Conservation (phyloP, 2,113 vertebrate genomes). For the Apodemus speciosus region DNA sequence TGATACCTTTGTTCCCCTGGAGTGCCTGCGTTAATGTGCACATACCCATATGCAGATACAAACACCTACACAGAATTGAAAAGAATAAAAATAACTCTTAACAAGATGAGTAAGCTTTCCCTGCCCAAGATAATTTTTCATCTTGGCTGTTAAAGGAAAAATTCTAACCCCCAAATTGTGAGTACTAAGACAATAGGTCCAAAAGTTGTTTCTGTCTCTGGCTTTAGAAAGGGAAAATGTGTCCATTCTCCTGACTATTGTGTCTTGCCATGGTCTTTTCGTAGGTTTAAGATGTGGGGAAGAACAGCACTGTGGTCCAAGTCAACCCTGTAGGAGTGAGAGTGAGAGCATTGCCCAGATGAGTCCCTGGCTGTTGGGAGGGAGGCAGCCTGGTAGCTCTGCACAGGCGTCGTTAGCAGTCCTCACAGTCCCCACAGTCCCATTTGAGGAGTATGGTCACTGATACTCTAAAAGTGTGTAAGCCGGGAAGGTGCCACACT, state of each 20-base stretch:
- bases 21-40: background rate
- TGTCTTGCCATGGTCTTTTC: background rate
- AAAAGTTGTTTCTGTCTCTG: conserved; percentile 20
- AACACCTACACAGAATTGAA: background rate
- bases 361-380: background rate
- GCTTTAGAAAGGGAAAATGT: background rate
- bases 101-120: background rate
- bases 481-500: background rate
- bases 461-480: background rate
- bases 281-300: conserved; percentile 3
- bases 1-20: background rate
- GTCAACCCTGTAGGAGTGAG: conserved; percentile 2
- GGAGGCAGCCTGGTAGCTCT: background rate
- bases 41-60: background rate
- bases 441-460: background rate
- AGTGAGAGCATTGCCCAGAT: background rate
- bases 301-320: background rate
- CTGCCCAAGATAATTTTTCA: background rate
- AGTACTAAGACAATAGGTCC: background rate
- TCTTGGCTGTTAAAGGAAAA: conserved; percentile 5
- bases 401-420: background rate
- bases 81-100: background rate
- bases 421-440: background rate
- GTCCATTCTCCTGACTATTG: background rate
- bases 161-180: background rate